Percentiles rank a stretch among this genome's conserved stretches.
Conservation (phyloP, 2,888 invertebrate species). For the Stenichneumon culpator region DNA sequence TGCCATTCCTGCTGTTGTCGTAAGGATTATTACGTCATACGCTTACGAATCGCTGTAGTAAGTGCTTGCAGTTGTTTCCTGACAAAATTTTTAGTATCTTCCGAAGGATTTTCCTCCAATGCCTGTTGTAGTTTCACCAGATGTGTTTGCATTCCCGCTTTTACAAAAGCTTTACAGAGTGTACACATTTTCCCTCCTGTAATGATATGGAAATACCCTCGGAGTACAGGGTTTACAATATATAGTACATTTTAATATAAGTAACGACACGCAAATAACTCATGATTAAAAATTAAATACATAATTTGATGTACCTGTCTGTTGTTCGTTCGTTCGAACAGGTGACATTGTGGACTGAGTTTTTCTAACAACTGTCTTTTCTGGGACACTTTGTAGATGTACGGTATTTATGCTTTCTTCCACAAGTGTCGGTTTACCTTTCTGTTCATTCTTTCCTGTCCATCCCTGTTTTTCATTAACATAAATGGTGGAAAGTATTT, state of each 20-base stretch:
- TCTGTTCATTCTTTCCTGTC: no score
- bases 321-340: neutral
- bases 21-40: no score
- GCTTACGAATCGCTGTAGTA: no score
- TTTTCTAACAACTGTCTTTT: neutral
- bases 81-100: neutral
- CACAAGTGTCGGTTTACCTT: no score
- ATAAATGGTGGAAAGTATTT: neutral
- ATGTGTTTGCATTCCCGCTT: constrained; percentile 4
- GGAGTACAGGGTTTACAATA: neutral
- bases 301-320: neutral
- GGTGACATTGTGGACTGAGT: neutral
- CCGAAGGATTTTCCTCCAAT: constrained; percentile 6
- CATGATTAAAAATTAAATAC: neutral
- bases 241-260: neutral
- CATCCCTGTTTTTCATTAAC: no score
- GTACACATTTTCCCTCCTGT: neutral
- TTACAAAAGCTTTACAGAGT: constrained; percentile 7
- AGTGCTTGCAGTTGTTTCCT: neutral
- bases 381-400: neutral
- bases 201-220: neutral
- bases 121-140: neutral
- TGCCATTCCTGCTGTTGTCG: neutral
- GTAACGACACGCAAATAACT: neutral
- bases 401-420: no score